Base-by-base conservation (phyloP, 2,888 invertebrate genomes). In the Cecidostiba fungosa region DNA sequence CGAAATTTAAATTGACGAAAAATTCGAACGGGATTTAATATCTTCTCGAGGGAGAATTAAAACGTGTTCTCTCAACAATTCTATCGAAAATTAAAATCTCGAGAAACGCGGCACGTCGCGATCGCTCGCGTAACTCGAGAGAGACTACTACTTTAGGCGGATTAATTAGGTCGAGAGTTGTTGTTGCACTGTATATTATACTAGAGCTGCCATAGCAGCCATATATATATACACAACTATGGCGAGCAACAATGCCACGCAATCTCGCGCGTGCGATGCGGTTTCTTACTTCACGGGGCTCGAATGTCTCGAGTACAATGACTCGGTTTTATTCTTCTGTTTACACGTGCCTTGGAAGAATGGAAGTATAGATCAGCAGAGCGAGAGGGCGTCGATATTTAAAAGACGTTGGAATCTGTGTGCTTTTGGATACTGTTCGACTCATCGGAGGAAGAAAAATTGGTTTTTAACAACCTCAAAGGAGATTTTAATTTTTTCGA, bases 201-300 rank as follows among this genome's bases (percentile, higher is more conserved):
- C 39, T 43, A 43, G 39, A 39, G 39, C 43, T 6, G 6, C 36
- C 36, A 29, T 16, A n/a, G n/a, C 59, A 36, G 19, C 29, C 32
- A 32, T 59, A 59, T 36, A 50, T 16, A 29, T 14, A 66, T n/a
- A 66, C n/a, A 69, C 29, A 32, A n/a, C 16, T 8, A 54, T 19
- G 10, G 36, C 50, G 2, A n/a, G 77, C 19, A 77, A 66, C 39
- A 62, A 59, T 66, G 77, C 54, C 77, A 77, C 66, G 26, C 66
- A 59, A 72, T 72, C 39, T 72, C 39, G 36, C 62, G n/a, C 54
- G 54, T 62, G 59, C 32, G 66, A 54, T 66, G 14, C 29, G 66
- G 66, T 66, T 66, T 66, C 23, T 39, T 72, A 72, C 72, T 39
- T 36, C 72, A 23, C 19, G 19, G 39, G n/a, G 39, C 39, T 72